A percentile compares a stretch with the other conserved stretches of the same genome.
Evolutionary conservation across 2,113 vertebrate species (phyloP).

Genomic region (Salminus brasiliensis): DNA sequence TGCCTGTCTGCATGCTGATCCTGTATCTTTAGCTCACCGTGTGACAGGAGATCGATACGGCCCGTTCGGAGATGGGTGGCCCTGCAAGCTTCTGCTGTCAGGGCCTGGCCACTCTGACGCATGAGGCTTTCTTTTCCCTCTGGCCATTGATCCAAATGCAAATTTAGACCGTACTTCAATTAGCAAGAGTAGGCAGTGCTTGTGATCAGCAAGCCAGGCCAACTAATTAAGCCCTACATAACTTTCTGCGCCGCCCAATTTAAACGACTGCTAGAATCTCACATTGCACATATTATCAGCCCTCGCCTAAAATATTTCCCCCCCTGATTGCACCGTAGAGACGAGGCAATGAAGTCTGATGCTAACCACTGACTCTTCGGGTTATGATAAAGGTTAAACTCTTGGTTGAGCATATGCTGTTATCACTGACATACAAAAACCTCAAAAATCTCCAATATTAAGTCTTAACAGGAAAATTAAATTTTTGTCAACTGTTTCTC

Average conservation of each 20-base stretch:
- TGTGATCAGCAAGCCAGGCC: constrained; percentile 51
- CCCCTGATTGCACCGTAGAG: neutral
- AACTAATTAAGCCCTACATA: constrained; percentile 71
- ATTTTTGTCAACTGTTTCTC: too few species aligned
- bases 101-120: constrained; percentile 28
- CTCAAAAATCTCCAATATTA: too few species aligned
- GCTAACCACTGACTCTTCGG: neutral
- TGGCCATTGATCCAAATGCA: constrained; percentile 52
- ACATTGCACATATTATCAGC: constrained; percentile 1
- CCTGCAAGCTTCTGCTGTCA: constrained; percentile 47
- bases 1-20: constrained; percentile 14
- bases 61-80: constrained; percentile 37
- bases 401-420: too few species aligned
- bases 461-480: too few species aligned
- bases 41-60: constrained; percentile 21
- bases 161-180: constrained; percentile 70
- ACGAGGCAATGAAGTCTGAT: neutral
- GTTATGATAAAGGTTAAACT: too few species aligned
- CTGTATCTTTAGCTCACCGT: constrained; percentile 17
- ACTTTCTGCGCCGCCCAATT: constrained; percentile 27
- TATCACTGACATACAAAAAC: too few species aligned
- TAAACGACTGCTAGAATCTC: neutral
- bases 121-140: constrained; percentile 41
- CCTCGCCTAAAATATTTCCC: neutral
- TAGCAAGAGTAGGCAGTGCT: constrained; percentile 62